Percentiles rank a stretch among this genome's conserved stretches.
Evolutionary conservation across 2,797 vertebrate species (phyloP).

Genomic region (Schizopygopsis pylzovi): DNA sequence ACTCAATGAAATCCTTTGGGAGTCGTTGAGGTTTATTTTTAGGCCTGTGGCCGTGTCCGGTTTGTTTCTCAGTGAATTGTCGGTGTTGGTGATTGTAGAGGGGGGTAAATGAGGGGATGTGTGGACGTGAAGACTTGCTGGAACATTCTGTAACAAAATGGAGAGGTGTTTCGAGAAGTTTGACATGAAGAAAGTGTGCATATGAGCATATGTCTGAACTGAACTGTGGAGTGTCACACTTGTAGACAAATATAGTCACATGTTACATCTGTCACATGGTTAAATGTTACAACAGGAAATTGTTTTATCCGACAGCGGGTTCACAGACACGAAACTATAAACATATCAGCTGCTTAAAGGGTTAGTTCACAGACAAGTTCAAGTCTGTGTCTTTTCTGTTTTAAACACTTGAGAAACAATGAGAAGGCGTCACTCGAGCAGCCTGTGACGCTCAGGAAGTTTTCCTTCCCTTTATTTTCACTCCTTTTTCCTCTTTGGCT

Average conservation of each 20-base stretch:
- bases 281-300: slow-evolving; percentile 25
- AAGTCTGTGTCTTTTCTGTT: slow-evolving; percentile 53
- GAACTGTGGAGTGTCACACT: not conserved
- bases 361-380: slow-evolving; percentile 41
- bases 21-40: slow-evolving; percentile 50
- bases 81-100: slow-evolving; percentile 40
- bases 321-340: not conserved
- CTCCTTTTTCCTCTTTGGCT: slow-evolving; percentile 68
- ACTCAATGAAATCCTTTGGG: slow-evolving; percentile 42
- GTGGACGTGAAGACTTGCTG: slow-evolving; percentile 43
- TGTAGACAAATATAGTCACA: slow-evolving; percentile 18
- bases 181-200: not conserved
- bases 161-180: not conserved
- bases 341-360: slow-evolving; percentile 10
- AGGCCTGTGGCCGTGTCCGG: slow-evolving; percentile 45
- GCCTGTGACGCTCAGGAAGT: slow-evolving; percentile 77
- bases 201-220: not conserved
- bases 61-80: slow-evolving; percentile 49
- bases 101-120: slow-evolving; percentile 42
- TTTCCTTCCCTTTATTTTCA: slow-evolving; percentile 78
- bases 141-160: slow-evolving; percentile 27
- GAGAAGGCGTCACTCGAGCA: slow-evolving; percentile 76
- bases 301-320: not conserved
- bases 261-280: slow-evolving; percentile 19
- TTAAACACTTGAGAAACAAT: slow-evolving; percentile 74